Percentiles rank a stretch among this genome's conserved stretches.
phyloP scores from a whole-genome alignment of 2,113 vertebrate genomes.

The Cololabis saira region DNA sequence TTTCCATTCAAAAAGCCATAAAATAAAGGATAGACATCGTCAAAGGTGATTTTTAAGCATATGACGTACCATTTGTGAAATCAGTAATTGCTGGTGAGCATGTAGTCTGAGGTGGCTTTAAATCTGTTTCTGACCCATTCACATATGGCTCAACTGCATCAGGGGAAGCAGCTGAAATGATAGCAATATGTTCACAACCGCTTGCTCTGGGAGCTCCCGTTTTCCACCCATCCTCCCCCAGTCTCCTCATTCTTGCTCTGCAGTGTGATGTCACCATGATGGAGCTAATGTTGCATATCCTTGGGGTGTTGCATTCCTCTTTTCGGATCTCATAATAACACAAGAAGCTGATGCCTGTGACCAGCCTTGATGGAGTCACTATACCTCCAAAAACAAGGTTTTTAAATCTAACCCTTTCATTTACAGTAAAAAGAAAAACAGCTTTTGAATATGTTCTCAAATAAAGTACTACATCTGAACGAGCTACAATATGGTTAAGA shows the following conservation, averaged over 20 bases:
- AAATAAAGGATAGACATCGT: too few species aligned
- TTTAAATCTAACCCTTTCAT: neutral
- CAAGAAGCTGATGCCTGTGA: constrained; percentile 22
- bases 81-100: too few species aligned
- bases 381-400: neutral
- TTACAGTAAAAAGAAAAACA: neutral
- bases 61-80: too few species aligned
- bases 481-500: too few species aligned
- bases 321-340: constrained; percentile 21
- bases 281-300: constrained; percentile 60
- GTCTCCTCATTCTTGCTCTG: constrained; percentile 23
- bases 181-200: neutral
- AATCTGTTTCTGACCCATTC: neutral
- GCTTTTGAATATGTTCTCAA: neutral
- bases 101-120: too few species aligned
- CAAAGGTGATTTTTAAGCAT: too few species aligned
- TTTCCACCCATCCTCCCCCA: constrained; percentile 28
- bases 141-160: constrained; percentile 9
- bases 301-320: constrained; percentile 55
- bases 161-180: constrained; percentile 6
- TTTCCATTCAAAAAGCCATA: too few species aligned
- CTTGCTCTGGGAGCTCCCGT: constrained; percentile 13
- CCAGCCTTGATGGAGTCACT: constrained; percentile 13
- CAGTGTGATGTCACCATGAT: constrained; percentile 66
- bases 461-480: neutral